These are phyloP conservation scores for Cercopithecus mona DNA, from an alignment of 2,113 vertebrate genomes.

Conservation along the genomic window DNA sequence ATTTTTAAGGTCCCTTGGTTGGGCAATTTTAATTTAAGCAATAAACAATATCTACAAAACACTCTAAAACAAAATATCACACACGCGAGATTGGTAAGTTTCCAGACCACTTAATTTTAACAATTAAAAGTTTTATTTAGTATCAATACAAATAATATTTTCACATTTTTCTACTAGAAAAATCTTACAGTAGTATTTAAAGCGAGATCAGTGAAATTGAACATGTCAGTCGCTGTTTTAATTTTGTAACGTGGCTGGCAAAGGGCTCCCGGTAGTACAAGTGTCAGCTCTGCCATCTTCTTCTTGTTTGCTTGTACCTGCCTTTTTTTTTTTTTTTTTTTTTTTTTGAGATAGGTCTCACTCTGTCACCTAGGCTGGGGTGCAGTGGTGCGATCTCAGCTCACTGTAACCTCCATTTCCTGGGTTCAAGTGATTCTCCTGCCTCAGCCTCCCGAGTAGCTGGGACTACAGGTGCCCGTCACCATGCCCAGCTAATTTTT, in stretches of 20 bases:
- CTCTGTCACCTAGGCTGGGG: background rate
- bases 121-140: background rate
- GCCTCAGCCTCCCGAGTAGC: background rate
- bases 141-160: background rate
- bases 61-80: background rate
- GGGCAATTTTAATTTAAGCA: background rate
- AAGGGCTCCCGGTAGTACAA: background rate
- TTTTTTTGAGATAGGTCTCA: background rate
- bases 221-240: background rate
- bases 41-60: background rate
- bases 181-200: background rate
- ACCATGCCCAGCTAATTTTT: too few relatives aligned
- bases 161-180: background rate
- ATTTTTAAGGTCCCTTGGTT: background rate
- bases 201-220: background rate
- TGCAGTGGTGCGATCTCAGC: background rate
- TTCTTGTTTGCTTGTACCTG: background rate
- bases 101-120: background rate
- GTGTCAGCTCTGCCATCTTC: background rate
- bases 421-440: background rate
- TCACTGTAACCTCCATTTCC: background rate
- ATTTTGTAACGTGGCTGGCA: background rate
- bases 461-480: too few relatives aligned
- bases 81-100: background rate
- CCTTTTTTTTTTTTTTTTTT: background rate